These are phyloP conservation scores for Tragelaphus strepsiceros DNA, from an alignment of 2,113 vertebrate species.

Conservation along the genomic window DNA sequence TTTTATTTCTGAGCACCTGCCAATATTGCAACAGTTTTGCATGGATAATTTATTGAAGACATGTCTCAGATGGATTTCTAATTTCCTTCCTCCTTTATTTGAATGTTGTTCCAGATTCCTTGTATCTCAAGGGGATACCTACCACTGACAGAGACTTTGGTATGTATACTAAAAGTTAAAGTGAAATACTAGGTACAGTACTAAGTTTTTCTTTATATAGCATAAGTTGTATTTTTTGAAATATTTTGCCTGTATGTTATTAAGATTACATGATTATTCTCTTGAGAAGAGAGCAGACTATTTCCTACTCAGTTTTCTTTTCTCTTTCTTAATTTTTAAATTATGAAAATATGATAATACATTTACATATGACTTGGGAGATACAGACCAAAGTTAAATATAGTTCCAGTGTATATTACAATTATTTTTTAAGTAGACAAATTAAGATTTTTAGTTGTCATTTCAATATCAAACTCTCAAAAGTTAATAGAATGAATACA, in stretches of 20 bases:
- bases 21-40: not conserved
- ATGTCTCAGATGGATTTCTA: not conserved
- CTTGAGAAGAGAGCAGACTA: not conserved
- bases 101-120: not conserved
- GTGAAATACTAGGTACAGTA: not conserved
- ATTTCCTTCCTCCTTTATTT: not conserved
- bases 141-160: not conserved
- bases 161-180: not conserved
- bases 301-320: not conserved
- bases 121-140: not conserved
- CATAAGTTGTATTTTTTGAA: not conserved
- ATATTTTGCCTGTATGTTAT: not conserved
- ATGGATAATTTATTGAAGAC: not conserved
- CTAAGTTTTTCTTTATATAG: not conserved
- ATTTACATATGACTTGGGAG: not conserved
- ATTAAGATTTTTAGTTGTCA: not conserved
- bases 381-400: not conserved
- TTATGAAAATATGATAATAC: not conserved
- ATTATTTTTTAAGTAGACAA: not conserved
- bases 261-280: not conserved
- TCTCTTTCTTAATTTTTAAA: not conserved
- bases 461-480: not conserved
- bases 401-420: not conserved
- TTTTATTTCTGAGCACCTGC: not conserved
- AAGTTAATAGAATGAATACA: not conserved